These are phyloP conservation scores for Camponotus vicinus DNA, from an alignment of 1,140 invertebrate species.

Conservation along the genomic window DNA sequence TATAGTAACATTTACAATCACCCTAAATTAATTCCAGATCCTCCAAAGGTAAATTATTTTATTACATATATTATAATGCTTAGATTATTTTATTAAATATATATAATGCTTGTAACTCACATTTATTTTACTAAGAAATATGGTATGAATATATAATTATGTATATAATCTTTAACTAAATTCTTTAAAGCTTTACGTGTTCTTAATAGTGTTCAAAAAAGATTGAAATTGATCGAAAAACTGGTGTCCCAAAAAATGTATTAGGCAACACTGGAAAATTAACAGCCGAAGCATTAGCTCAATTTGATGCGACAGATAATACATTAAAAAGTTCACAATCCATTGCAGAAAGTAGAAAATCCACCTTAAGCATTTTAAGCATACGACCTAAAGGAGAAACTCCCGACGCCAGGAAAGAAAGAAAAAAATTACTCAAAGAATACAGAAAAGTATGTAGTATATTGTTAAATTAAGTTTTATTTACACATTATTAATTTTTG, in stretches of 20 bases:
- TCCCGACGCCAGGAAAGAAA: constrained; percentile 91
- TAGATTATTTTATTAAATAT: constrained; percentile 77
- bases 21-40: constrained; percentile 94
- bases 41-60: constrained; percentile 86
- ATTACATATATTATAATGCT: constrained; percentile 25
- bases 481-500: constrained; percentile 42
- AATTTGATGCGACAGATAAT: constrained; percentile 88
- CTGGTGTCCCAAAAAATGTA: constrained; percentile 91
- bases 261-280: constrained; percentile 87
- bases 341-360: constrained; percentile 89
- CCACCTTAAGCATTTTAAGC: constrained; percentile 90
- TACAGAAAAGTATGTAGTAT: constrained; percentile 88
- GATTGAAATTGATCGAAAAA: constrained; percentile 91
- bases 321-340: constrained; percentile 85
- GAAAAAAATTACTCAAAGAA: constrained; percentile 94
- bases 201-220: constrained; percentile 85
- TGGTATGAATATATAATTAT: constrained; percentile 71
- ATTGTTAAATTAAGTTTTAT: constrained; percentile 23
- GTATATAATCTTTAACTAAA: constrained; percentile 88
- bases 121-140: constrained; percentile 73
- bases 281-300: constrained; percentile 90
- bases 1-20: constrained; percentile 97
- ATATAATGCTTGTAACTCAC: neutral
- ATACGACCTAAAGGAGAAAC: constrained; percentile 94
- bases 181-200: constrained; percentile 22